Conservation (phyloP, 2,113 vertebrate species). For the Lathamus discolor region DNA sequence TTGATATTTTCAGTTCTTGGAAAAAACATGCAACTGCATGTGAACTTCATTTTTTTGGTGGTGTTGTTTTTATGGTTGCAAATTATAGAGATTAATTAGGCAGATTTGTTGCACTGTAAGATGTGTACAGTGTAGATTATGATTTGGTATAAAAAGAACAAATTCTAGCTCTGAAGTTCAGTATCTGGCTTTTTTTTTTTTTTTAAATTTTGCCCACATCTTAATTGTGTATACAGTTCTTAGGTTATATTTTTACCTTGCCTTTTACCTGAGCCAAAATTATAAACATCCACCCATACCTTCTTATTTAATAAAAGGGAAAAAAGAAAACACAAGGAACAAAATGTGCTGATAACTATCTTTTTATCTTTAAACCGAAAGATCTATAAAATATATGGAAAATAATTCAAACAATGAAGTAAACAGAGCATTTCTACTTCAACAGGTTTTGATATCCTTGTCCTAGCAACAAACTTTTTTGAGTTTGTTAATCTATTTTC, state of each 20-base stretch:
- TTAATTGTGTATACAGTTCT: neutral
- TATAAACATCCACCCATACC: neutral
- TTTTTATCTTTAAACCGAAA: neutral
- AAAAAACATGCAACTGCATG: rapidly evolving
- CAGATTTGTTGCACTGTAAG: neutral
- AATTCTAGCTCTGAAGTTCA: neutral
- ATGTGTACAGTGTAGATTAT: neutral
- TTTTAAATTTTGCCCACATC: neutral
- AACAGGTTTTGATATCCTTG: neutral
- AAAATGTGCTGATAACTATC: neutral
- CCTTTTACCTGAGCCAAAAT: neutral
- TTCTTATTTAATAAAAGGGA: neutral
- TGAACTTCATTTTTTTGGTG: neutral
- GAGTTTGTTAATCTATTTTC: neutral
- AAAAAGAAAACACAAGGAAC: neutral
- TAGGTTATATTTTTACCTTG: neutral
- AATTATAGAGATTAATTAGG: neutral
- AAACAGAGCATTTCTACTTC: neutral
- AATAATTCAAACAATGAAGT: neutral
- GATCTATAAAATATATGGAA: neutral
- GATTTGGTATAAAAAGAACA: neutral
- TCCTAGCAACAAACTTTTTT: neutral
- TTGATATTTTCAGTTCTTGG: neutral
- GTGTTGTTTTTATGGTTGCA: neutral
- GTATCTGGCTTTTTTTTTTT: neutral